Evolutionary conservation across 2,888 invertebrate species (phyloP), one percentile per base, ranked within the genome.

Genomic region (Diplazon laetatorius): DNA sequence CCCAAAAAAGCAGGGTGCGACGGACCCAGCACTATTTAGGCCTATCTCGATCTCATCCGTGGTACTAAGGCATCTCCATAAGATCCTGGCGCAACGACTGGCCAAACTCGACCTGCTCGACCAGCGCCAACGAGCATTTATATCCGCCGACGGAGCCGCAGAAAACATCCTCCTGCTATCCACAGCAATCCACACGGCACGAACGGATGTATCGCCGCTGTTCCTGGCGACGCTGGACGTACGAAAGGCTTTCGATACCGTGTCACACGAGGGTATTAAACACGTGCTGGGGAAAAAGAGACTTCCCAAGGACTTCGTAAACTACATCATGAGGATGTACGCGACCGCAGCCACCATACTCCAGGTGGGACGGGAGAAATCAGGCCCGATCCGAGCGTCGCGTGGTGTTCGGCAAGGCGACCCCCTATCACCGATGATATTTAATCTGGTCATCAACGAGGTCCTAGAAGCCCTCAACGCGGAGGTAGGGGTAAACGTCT

Each of bases 81-180:
- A 74, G n/a, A 60, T 82, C 0, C 25, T 84, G 0, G 81, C 80
- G 0, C 22, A 9, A 0, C 9, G 82, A 1, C 12, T 83, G 0
- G 10, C 39, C 1, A 12, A 0, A 0, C 0, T 46, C 0, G 37
- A 18, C 0, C 16, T 59, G 0, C 9, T 82, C 0, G 80, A 82
- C 14, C 5, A 20, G 0, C 12, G 81, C 8, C 83, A 85, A 20
- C 25, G 76, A 16, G 83, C 79, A 0, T 85, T 83, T n/a, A 73
- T 76, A 1, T 9, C 46, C 59, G 44, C 84, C 14, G 80, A 85
- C 69, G 88, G 89, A 50, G 85, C 85, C 59, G 86, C 86, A 63
- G 87, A 88, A n/a, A 89, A 87, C 66, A 78, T 86, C 42, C 83
- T 82, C 62, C 76, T 88, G 25, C 83, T 89, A 79, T 87, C 84